Conservation (phyloP, 2,888 invertebrate genomes). For the Amphipoea lucens region DNA sequence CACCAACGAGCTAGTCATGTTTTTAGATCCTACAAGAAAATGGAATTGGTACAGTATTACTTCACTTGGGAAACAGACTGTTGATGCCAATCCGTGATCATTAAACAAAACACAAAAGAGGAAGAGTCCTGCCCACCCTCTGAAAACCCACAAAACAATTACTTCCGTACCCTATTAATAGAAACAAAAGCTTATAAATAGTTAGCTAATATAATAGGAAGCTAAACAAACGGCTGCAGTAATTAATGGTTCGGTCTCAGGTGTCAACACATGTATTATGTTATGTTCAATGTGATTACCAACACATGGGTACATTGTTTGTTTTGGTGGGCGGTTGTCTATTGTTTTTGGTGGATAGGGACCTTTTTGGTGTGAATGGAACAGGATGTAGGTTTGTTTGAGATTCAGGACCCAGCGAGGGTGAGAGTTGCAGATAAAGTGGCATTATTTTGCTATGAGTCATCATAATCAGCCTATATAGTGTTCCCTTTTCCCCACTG, state of each 20-base stretch:
- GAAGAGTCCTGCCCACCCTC: background rate
- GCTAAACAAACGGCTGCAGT: constrained; percentile 33
- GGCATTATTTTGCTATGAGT: background rate
- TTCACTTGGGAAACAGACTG: background rate
- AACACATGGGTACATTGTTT: constrained; percentile 29
- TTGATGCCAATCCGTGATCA: background rate
- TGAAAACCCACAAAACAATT: constrained; percentile 22
- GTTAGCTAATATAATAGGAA: constrained; percentile 21
- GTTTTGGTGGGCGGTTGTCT: background rate
- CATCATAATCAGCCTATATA: no score
- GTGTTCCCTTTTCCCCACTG: no score
- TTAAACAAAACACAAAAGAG: constrained; percentile 26
- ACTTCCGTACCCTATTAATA: constrained; percentile 32
- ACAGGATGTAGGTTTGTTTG: background rate
- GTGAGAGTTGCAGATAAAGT: background rate
- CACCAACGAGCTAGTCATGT: background rate
- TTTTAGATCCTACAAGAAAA: background rate
- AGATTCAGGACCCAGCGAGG: background rate
- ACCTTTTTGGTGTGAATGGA: background rate
- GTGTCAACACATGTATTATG: constrained; percentile 49
- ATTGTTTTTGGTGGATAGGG: constrained; percentile 13
- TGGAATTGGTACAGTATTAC: background rate
- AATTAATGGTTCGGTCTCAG: constrained; percentile 46
- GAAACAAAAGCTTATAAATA: constrained; percentile 41
- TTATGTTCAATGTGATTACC: constrained; percentile 36